Base-by-base conservation (phyloP, 2,797 vertebrate genomes). In the Chiroxiphia lanceolata region DNA sequence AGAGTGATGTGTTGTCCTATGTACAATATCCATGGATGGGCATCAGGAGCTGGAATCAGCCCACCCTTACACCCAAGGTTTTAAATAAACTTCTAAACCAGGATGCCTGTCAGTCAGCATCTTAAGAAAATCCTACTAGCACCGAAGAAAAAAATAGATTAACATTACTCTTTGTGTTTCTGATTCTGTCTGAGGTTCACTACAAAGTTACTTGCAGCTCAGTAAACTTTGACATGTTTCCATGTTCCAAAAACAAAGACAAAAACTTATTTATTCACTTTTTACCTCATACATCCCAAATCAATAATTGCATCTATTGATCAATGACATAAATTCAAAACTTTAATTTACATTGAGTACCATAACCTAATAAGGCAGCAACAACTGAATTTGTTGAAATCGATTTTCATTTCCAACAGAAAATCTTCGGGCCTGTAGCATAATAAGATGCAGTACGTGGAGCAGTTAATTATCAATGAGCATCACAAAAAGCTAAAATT, bases 301-400 rank as follows among this genome's bases (percentile, higher is more conserved):
- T 98, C 97, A 97, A 98, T 98, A 97, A 97, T 96, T 97, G 93
- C 89, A 93, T 74, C 94, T 97, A 97, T 97, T 92, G 97, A 98
- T 97, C 31, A 33, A 93, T 93, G 93, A 83, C 96, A 97, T 96
- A 94, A 96, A 97, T 96, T 97, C 94, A 97, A 97, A 98, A 97
- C 97, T 97, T 97, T 97, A 95, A 98, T 98, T 98, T 98, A 95
- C 95, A 97, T 88, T 61, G 95, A 98, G 76, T 75, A 94, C 80
- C 40, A 8, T 97, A 98, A 98, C 96, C 95, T 97, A 97, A 92
- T 98, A 97, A 98, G 97, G 86, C 34, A 8, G 83, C 83, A 97
- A 97, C 96, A 97, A 96, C 91, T 96, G 86, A 93, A 97, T 97
- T 97, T 97, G 95, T 69, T 95, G 68, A 75, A 93, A 98, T 97